Evolutionary conservation across 2,113 vertebrate genomes (phyloP).

Genomic region (Platichthys flesus): DNA sequence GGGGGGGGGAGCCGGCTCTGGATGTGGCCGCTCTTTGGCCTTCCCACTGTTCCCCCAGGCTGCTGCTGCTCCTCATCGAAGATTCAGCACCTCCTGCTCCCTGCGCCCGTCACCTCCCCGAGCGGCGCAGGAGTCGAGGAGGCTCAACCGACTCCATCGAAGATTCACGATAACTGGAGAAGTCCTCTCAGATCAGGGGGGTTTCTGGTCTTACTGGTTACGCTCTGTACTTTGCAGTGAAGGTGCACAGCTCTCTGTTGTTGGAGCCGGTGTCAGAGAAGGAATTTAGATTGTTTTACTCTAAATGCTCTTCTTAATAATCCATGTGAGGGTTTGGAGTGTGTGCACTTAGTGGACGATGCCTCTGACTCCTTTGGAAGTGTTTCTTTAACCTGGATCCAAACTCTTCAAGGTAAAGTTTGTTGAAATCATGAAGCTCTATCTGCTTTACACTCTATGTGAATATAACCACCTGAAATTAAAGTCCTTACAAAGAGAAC

Average conservation of each 20-base stretch:
- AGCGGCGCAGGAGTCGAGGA: slow-evolving; percentile 7
- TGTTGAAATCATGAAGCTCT: too few relatives aligned
- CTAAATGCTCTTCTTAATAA: not conserved
- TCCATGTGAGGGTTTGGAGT: not conserved
- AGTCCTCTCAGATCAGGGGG: slow-evolving; percentile 12
- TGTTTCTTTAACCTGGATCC: too few relatives aligned
- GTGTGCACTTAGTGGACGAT: not conserved
- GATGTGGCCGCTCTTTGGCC: slow-evolving; percentile 37
- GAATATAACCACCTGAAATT: too few relatives aligned
- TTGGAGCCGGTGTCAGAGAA: not conserved
- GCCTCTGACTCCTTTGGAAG: too few relatives aligned
- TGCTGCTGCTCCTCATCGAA: slow-evolving; percentile 50
- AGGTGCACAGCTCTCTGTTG: not conserved
- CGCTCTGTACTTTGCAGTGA: not conserved
- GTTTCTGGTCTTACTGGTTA: not conserved
- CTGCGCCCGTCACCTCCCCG: slow-evolving; percentile 27
- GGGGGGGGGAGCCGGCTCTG: slow-evolving; percentile 40
- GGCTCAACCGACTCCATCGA: slow-evolving; percentile 24
- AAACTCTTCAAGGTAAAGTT: too few relatives aligned
- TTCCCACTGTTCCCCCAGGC: slow-evolving; percentile 43
- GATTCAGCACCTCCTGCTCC: slow-evolving; percentile 35
- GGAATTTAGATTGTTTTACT: not conserved
- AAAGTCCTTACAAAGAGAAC: too few relatives aligned
- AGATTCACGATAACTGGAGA: slow-evolving; percentile 32
- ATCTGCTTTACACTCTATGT: too few relatives aligned